Evolutionary conservation across 1,140 invertebrate genomes (phyloP).

Genomic region (Ylistrum balloti): DNA sequence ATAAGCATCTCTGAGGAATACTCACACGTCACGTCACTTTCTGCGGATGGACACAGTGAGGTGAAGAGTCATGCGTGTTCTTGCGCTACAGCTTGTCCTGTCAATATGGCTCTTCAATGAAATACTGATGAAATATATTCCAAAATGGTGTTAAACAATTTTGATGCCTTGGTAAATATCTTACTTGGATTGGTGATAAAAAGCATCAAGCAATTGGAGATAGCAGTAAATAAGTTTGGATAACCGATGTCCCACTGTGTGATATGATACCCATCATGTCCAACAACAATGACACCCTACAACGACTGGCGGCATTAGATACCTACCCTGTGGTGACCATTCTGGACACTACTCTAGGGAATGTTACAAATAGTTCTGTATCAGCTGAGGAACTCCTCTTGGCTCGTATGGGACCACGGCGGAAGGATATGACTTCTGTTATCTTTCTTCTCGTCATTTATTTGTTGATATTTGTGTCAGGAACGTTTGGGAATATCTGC

Average conservation of each 20-base stretch:
- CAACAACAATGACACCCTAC: background rate
- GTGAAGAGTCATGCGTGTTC: background rate
- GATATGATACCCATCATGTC: conserved; percentile 16
- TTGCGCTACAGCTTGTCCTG: background rate
- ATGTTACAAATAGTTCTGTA: background rate
- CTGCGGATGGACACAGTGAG: background rate
- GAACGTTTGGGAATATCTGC: conserved; percentile 77
- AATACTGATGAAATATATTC: background rate
- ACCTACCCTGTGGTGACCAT: background rate
- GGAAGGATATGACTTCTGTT: conserved; percentile 59
- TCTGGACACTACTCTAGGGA: background rate
- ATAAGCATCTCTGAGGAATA: background rate
- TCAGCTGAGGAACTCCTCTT: conserved; percentile 59
- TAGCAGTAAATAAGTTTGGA: too few relatives aligned
- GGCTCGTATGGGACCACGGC: conserved; percentile 62
- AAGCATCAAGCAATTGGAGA: too few relatives aligned
- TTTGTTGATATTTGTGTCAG: conserved; percentile 75
- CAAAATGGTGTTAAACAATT: too few relatives aligned
- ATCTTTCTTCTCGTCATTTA: conserved; percentile 73
- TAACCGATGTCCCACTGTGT: background rate
- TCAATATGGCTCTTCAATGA: too few relatives aligned
- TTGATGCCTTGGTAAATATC: background rate
- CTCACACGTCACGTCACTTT: background rate
- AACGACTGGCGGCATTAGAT: background rate
- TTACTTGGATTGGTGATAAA: too few relatives aligned